A percentile compares a stretch with the other conserved stretches of the same genome.
Evolutionary conservation across 1,140 invertebrate species (phyloP).

Genomic region (Subanguina moxae): DNA sequence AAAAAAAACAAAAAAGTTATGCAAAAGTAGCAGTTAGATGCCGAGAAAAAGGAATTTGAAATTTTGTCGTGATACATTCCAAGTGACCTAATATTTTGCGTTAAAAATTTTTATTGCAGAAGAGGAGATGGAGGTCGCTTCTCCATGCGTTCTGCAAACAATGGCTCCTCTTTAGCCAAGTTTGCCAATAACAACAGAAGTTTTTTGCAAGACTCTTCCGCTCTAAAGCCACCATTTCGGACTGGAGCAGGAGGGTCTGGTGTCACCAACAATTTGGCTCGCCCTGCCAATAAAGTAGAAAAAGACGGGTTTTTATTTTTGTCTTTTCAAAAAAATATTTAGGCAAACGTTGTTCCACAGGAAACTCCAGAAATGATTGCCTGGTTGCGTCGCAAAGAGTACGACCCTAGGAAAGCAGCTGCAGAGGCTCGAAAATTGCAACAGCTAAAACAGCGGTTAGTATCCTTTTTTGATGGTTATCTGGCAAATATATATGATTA

Average conservation of each 20-base stretch:
- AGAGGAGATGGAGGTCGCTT: constrained; percentile 46
- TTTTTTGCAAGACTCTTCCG: background rate
- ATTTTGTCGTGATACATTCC: too few relatives aligned
- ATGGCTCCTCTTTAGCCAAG: background rate
- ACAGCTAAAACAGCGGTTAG: constrained; percentile 46
- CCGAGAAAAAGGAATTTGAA: too few relatives aligned
- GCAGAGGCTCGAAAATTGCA: constrained; percentile 38
- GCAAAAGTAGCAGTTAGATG: too few relatives aligned
- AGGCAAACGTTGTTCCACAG: constrained; percentile 8
- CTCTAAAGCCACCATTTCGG: constrained; percentile 30
- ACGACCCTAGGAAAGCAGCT: constrained; percentile 43
- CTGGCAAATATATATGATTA: background rate
- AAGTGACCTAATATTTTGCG: too few relatives aligned
- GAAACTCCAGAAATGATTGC: constrained; percentile 47
- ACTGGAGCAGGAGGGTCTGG: constrained; percentile 6
- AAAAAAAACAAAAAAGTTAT: too few relatives aligned
- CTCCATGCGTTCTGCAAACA: constrained; percentile 33
- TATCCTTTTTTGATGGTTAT: background rate
- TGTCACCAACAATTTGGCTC: background rate
- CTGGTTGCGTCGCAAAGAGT: constrained; percentile 46
- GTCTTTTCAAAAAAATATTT: too few relatives aligned
- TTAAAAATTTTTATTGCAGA: constrained; percentile 28
- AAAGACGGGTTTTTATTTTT: too few relatives aligned
- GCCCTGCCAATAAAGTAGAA: too few relatives aligned
- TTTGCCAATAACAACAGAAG: too few relatives aligned